Evolutionary conservation across 1,140 invertebrate species (phyloP).

Genomic region (Eupristina koningsbergeri): DNA sequence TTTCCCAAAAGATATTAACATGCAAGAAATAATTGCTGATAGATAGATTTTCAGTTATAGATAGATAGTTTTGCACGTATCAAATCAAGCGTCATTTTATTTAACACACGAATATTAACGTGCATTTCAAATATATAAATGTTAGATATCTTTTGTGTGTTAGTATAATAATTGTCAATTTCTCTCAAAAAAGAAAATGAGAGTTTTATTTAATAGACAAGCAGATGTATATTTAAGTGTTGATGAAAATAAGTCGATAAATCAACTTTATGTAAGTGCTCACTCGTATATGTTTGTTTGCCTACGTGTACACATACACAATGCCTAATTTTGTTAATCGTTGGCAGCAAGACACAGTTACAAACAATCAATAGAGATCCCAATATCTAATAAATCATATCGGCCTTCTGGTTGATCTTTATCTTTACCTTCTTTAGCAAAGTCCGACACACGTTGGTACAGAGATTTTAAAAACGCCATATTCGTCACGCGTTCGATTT

Average conservation of each 20-base stretch:
- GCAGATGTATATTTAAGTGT: too few species aligned
- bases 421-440: constrained; percentile 61
- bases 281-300: background rate
- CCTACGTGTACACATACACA: background rate
- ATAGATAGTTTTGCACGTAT: constrained; percentile 16
- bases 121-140: background rate
- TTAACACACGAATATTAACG: background rate
- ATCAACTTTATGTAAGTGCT: too few species aligned
- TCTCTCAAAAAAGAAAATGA: too few species aligned
- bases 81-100: constrained; percentile 14
- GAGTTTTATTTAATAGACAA: too few species aligned
- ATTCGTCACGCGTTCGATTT: constrained; percentile 57
- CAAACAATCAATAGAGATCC: constrained; percentile 11
- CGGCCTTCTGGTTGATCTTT: constrained; percentile 43
- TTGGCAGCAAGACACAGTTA: constrained; percentile 19
- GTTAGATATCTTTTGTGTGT: background rate
- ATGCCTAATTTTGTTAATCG: constrained; percentile 13
- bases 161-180: background rate
- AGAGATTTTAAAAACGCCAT: constrained; percentile 63
- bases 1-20: background rate
- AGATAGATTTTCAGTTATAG: background rate
- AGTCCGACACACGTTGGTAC: constrained; percentile 62
- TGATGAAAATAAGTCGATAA: too few species aligned
- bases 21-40: background rate
- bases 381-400: constrained; percentile 43